Evolutionary conservation across 2,113 vertebrate species (phyloP), one percentile per base, ranked within the genome.

Genomic region (Corythornis vintsioides): DNA sequence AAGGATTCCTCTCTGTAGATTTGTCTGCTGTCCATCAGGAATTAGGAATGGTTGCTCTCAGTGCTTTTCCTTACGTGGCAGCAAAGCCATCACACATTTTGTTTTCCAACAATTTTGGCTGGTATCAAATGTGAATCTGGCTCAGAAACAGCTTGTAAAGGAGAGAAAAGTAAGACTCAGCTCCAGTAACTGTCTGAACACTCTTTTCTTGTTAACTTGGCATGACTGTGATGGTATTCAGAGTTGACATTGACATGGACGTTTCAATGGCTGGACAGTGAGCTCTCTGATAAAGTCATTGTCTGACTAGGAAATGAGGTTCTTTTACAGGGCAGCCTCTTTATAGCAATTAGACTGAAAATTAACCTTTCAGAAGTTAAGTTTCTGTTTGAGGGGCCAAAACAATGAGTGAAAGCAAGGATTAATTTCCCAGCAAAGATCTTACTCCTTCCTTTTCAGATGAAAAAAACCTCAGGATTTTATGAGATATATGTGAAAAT

Each of bases 341-440:
- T 94, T 70, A 63, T 48, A 79, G 55, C 76, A 88, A 88, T 81
- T 90, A 80, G 11, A 93, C 67, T 83, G 91, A 96, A 95, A 97
- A 94, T 71, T 89, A 96, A 89, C 75, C 84, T 84, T 96, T 94
- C 40, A 83, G 50, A 96, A 95, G 82, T 70, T 94, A 92, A 70
- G 38, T 76, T 94, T 70, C 55, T 92, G 56, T 81, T 69, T 86
- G 57, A 94, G 33, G 43, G 50, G 14, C 10, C 38, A 90, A 91
- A 96, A 83, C 52, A 92, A 95, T 55, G 59, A 94, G 14, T 85
- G 35, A 94, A 96, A 94, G 69, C 33, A 76, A 86, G 78, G 81
- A 96, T 96, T 95, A 93, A 93, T 92, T 94, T 81, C 90, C 85
- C 90, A 89, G 91, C 92, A 92, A 96, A 95, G 89, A 73, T 86